These are phyloP conservation scores for Pogona vitticeps DNA, from an alignment of 2,113 vertebrate species.

Conservation along the genomic window DNA sequence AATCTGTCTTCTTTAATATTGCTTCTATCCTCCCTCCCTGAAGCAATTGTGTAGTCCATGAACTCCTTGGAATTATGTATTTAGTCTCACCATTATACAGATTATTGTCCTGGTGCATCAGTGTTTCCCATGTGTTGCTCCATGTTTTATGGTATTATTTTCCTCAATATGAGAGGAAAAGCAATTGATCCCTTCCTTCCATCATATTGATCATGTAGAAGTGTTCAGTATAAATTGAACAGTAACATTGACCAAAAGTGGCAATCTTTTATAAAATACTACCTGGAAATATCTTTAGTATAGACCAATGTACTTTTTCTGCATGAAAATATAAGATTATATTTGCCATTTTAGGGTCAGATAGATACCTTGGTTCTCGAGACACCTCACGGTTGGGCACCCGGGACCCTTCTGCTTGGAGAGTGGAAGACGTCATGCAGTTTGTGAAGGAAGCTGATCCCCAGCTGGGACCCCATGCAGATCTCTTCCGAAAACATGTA, in stretches of 20 bases:
- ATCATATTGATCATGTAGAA: background rate
- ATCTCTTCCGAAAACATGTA: constrained; percentile 97
- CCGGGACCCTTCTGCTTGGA: constrained; percentile 91
- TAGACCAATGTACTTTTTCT: rapidly evolving
- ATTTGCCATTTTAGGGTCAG: constrained; percentile 69
- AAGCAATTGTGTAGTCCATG: too few relatives aligned
- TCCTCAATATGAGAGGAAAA: background rate
- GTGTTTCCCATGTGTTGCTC: too few relatives aligned
- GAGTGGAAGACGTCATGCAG: constrained; percentile 95
- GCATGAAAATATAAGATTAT: rapidly evolving
- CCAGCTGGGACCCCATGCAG: constrained; percentile 91
- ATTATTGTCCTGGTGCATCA: too few relatives aligned
- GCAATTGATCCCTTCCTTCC: background rate
- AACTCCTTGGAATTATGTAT: too few relatives aligned
- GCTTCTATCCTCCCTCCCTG: too few relatives aligned
- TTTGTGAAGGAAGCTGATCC: constrained; percentile 93
- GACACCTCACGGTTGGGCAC: constrained; percentile 76
- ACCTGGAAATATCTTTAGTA: too few relatives aligned
- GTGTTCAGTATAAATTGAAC: background rate
- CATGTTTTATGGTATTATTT: background rate
- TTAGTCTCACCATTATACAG: too few relatives aligned
- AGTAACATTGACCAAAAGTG: background rate
- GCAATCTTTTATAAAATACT: too few relatives aligned
- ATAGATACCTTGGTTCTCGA: constrained; percentile 75
- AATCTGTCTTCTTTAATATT: too few relatives aligned